These are phyloP conservation scores for Eretmocerus hayati DNA, from an alignment of 2,888 invertebrate genomes.

Conservation along the genomic window DNA sequence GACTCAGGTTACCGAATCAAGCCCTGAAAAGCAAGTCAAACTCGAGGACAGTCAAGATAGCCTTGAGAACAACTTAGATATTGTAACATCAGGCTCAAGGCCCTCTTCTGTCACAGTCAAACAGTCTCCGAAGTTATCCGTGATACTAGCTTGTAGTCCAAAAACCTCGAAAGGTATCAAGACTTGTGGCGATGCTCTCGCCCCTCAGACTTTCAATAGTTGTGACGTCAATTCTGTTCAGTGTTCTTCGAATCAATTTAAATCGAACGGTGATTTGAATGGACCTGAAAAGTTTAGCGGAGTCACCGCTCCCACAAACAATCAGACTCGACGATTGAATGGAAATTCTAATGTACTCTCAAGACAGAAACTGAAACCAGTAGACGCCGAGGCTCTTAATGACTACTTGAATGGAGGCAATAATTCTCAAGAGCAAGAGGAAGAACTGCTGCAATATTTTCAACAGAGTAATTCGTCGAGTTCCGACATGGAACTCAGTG, in stretches of 20 bases:
- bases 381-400: slow-evolving; percentile 74
- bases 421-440: slow-evolving; percentile 73
- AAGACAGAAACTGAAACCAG: slow-evolving; percentile 57
- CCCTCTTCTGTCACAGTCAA: slow-evolving; percentile 25
- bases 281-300: slow-evolving; percentile 1
- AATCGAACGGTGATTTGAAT: slow-evolving; percentile 29
- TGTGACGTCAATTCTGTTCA: slow-evolving; percentile 31
- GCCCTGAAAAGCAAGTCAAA: slow-evolving; percentile 42
- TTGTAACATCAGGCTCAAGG: slow-evolving; percentile 23
- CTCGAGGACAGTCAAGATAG: slow-evolving; percentile 23
- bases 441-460: slow-evolving; percentile 78
- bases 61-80: slow-evolving; percentile 17
- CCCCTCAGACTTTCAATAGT: slow-evolving; percentile 31
- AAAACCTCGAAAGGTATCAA: slow-evolving; percentile 31
- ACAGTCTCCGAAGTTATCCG: slow-evolving; percentile 31
- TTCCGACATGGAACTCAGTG: slow-evolving; percentile 37
- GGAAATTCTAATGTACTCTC: slow-evolving; percentile 28
- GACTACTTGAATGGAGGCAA: slow-evolving; percentile 72
- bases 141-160: slow-evolving; percentile 33
- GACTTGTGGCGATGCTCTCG: slow-evolving; percentile 12
- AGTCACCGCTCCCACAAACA: slow-evolving; percentile 26
- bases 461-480: slow-evolving; percentile 52
- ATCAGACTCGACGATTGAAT: slow-evolving; percentile 29
- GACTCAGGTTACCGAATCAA: slow-evolving; percentile 32
- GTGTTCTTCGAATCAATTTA: slow-evolving; percentile 29